Evolutionary conservation across 2,113 vertebrate species (phyloP), one percentile per base, ranked within the genome.

Genomic region (Paratilapia polleni): DNA sequence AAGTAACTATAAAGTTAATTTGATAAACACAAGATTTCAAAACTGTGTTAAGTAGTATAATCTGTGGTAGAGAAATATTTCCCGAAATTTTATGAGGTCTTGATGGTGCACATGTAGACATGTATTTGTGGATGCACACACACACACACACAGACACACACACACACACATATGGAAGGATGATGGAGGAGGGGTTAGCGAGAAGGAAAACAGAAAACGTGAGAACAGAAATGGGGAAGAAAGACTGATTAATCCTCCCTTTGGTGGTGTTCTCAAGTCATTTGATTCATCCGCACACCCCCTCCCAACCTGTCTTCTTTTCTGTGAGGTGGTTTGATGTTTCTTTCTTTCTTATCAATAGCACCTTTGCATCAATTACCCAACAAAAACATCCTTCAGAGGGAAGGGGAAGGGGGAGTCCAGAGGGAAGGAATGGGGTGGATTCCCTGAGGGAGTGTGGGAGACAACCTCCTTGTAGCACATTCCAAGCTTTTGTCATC

Each of bases 311-410:
- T 78, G 88, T 92, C 89, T 87, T 11, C 89, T 86, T 77, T 83
- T 91, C 78, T 70, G 76, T 60, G 82, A 90, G 68, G 89, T 93
- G 91, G 90, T 94, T 94, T 95, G 90, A 93, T 93, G 87, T 93
- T 90, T 87, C 91, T 89, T 96, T 96, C 92, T 92, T 91, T 89
- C 90, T 92, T 89, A 93, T 95, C 91, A 95, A 95, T 89, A 87
- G 94, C 92, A 94, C 92, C 93, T 95, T 92, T 93, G 90, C 94
- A 94, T 94, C 92, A 95, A 94, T 95, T 94, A 95, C 90, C 88
- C 85, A 78, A 93, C 88, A 92, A 94, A 94, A 94, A 94, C 92
- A 94, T 91, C 91, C 82, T 91, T 93, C 85, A 93, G 87, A 90
- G 88, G 61, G 87, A 84, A 86, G 63, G 82, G 81, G 80, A 75